A percentile compares a stretch with the other conserved stretches of the same genome.
These are phyloP conservation scores for Tenthredo amoena DNA, from an alignment of 2,888 invertebrate genomes.

Conservation along the genomic window DNA sequence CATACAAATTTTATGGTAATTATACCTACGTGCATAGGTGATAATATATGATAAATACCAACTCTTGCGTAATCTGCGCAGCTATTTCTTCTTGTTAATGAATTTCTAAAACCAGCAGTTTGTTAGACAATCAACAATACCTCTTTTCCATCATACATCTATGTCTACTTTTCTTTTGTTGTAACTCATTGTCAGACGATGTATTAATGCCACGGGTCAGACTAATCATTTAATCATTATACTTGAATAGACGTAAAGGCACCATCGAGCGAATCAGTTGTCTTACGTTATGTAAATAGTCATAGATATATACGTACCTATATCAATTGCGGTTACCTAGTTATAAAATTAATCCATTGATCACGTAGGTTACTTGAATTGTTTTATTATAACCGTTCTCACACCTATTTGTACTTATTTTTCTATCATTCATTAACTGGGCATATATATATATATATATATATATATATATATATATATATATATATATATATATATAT, in stretches of 20 bases:
- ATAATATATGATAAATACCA: background rate
- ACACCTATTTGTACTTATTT: background rate
- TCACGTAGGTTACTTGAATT: background rate
- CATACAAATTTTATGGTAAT: background rate
- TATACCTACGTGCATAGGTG: background rate
- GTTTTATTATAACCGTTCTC: background rate
- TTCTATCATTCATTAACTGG: background rate
- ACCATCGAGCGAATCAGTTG: background rate
- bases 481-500: no score
- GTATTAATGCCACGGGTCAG: background rate
- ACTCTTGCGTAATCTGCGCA: background rate
- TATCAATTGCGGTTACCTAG: background rate
- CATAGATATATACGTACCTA: background rate
- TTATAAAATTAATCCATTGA: background rate
- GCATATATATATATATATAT: no score
- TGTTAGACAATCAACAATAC: background rate
- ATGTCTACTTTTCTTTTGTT: background rate
- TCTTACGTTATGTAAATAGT: no score
- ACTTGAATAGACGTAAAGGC: background rate
- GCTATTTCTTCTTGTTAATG: background rate
- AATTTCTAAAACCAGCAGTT: background rate
- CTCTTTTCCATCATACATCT: background rate
- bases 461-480: no score
- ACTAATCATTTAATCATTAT: conserved; percentile 5
- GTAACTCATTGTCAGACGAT: background rate